These are phyloP conservation scores for Anas bahamensis DNA, from an alignment of 2,797 vertebrate species.

Conservation along the genomic window DNA sequence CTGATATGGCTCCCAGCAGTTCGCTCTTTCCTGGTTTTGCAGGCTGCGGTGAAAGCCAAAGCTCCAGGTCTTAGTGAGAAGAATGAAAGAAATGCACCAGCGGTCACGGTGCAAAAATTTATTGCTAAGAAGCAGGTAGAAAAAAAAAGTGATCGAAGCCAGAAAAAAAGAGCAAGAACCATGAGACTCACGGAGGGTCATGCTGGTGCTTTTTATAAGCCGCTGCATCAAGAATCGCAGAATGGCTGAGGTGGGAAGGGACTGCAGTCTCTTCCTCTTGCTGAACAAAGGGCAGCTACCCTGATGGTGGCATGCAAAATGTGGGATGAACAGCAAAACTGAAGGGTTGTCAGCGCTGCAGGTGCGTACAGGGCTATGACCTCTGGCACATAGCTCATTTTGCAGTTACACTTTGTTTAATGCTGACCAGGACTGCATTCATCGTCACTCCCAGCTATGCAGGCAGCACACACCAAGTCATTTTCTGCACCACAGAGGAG, in stretches of 20 bases:
- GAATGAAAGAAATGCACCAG: not conserved
- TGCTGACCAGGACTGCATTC: not conserved
- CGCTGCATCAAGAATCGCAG: not conserved
- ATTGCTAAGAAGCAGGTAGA: not conserved
- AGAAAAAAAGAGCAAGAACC: not conserved
- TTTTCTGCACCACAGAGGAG: not conserved
- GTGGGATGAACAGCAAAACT: not conserved
- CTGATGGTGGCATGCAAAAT: not conserved
- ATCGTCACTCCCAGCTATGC: rapidly evolving
- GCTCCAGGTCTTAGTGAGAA: not conserved
- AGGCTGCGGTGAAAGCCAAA: not conserved
- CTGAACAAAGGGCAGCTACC: not conserved
- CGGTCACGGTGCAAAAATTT: not conserved
- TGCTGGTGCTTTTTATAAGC: not conserved
- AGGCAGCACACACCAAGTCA: rapidly evolving
- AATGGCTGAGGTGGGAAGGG: not conserved
- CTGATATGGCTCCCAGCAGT: not conserved
- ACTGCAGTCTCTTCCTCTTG: not conserved
- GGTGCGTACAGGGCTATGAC: not conserved
- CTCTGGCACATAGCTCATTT: rapidly evolving
- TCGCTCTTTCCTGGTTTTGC: not conserved
- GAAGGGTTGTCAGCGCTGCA: not conserved
- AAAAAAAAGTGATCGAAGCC: not conserved
- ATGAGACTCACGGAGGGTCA: not conserved
- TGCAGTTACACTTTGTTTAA: not conserved